Percentiles rank a stretch among this genome's conserved stretches.
Evolutionary conservation across 1,140 invertebrate species (phyloP).

Genomic region (Drosophila oshimai): DNA sequence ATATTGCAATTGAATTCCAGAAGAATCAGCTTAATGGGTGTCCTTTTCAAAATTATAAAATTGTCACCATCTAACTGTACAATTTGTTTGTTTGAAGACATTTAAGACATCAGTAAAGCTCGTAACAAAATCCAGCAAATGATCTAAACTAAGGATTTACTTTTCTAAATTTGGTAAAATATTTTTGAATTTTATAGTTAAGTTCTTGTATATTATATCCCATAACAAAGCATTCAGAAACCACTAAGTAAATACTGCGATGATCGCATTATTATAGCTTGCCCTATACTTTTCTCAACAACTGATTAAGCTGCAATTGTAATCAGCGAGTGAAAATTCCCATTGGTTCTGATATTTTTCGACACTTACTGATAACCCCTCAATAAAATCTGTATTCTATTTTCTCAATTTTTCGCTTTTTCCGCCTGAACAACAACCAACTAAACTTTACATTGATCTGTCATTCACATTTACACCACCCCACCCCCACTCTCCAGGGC

Average conservation of each 20-base stretch:
- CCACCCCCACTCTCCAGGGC: too few relatives aligned
- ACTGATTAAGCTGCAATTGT: neutral
- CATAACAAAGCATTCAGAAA: too few relatives aligned
- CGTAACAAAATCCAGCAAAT: too few relatives aligned
- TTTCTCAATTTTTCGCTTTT: slow-evolving; percentile 4
- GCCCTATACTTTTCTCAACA: neutral
- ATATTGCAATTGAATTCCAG: neutral
- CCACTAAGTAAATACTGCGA: neutral
- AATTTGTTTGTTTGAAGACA: too few relatives aligned
- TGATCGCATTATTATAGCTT: neutral
- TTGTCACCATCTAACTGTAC: too few relatives aligned
- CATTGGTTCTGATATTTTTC: neutral
- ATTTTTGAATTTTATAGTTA: too few relatives aligned
- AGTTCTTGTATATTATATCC: too few relatives aligned
- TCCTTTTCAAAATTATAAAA: neutral
- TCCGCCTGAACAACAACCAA: slow-evolving; percentile 15
- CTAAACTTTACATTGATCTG: slow-evolving; percentile 28
- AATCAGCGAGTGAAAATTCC: slow-evolving; percentile 19
- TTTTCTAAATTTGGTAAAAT: too few relatives aligned
- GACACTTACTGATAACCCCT: slow-evolving; percentile 2
- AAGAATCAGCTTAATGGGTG: neutral
- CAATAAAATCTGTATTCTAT: neutral
- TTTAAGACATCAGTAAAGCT: too few relatives aligned
- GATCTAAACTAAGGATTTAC: too few relatives aligned
- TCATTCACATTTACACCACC: slow-evolving; percentile 18